phyloP scores from a whole-genome alignment of 2,797 vertebrate genomes.

The Chrysocyon brachyurus region DNA sequence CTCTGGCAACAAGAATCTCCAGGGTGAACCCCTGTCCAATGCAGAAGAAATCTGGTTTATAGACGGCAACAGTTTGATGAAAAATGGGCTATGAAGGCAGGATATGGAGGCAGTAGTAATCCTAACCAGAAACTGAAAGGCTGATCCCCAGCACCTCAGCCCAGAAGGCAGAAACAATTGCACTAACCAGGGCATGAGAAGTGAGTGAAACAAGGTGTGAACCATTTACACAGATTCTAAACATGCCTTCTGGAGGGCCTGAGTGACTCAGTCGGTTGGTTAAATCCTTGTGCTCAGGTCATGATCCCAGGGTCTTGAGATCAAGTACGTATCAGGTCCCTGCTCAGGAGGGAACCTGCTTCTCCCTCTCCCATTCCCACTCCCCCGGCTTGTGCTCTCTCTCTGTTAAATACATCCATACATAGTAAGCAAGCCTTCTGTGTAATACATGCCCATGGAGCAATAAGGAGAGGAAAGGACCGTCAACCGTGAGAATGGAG shows the following conservation, averaged over 20 bases:
- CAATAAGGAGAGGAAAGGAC: background rate
- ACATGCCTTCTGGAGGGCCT: background rate
- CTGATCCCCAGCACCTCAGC: rapidly evolving
- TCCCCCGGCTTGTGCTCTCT: too few relatives aligned
- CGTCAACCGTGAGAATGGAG: background rate
- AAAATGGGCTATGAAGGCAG: background rate
- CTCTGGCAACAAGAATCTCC: background rate
- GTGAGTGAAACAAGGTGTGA: background rate
- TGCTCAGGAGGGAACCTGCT: too few relatives aligned
- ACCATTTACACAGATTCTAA: background rate
- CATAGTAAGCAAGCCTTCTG: background rate
- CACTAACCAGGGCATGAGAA: background rate
- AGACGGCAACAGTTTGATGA: background rate
- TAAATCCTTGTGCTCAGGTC: too few relatives aligned
- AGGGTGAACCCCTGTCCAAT: background rate
- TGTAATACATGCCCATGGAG: background rate
- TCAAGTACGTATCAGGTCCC: too few relatives aligned
- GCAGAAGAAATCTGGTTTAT: background rate
- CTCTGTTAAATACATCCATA: too few relatives aligned
- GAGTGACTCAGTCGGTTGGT: too few relatives aligned
- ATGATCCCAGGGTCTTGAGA: too few relatives aligned
- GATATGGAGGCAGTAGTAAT: background rate
- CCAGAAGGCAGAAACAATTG: background rate
- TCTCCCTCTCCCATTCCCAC: too few relatives aligned
- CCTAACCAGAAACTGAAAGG: background rate